A percentile compares a stretch with the other conserved stretches of the same genome.
phyloP scores from a whole-genome alignment of 2,113 vertebrate species.

The Rousettus leschenaultii region DNA sequence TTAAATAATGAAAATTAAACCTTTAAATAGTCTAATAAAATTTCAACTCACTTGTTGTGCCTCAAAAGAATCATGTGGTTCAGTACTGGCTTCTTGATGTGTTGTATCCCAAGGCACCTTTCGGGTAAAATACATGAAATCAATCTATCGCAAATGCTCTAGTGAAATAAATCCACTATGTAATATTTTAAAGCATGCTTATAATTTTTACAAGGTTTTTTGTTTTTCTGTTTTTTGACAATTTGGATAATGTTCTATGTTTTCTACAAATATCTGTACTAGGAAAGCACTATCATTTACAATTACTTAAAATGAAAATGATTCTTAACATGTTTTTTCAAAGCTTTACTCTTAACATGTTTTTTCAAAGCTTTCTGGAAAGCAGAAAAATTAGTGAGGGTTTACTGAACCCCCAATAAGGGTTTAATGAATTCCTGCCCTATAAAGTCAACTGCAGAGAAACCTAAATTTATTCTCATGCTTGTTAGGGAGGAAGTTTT shows the following conservation, averaged over 20 bases:
- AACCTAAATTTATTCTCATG: background rate
- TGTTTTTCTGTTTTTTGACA: background rate
- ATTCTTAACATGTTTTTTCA: background rate
- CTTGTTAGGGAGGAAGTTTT: background rate
- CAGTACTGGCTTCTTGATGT: slow-evolving; percentile 88
- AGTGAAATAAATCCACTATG: background rate
- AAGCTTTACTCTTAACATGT: too few relatives aligned
- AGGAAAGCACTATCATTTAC: background rate
- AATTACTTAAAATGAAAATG: background rate
- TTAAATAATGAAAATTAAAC: background rate
- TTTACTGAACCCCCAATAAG: too few relatives aligned
- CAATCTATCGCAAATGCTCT: background rate
- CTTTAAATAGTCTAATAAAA: background rate
- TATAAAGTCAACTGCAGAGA: background rate
- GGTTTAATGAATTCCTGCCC: background rate
- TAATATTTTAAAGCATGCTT: background rate
- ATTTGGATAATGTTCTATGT: background rate
- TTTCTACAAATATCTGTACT: background rate
- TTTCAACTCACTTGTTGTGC: slow-evolving; percentile 84
- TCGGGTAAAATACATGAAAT: background rate
- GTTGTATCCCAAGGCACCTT: slow-evolving; percentile 81
- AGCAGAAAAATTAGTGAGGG: background rate
- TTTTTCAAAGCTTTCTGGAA: slow-evolving; percentile 2
- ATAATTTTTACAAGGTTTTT: background rate
- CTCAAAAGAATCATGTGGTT: slow-evolving; percentile 86